Evolutionary conservation across 2,888 invertebrate genomes (phyloP), one percentile per base, ranked within the genome.

Genomic region (Eristalis intricaria): DNA sequence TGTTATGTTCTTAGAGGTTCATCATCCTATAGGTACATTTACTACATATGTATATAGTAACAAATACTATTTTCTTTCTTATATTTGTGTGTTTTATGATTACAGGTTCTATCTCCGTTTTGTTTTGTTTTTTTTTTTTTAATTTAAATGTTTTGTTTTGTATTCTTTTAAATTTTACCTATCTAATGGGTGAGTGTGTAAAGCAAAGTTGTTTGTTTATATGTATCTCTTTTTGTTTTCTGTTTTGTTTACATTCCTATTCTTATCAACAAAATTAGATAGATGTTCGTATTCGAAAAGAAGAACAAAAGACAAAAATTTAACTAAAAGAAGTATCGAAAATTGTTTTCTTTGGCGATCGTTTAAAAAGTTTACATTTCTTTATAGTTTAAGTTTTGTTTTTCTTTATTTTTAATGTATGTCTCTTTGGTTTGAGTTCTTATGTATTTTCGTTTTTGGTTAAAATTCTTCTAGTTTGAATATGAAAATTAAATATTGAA

Each of bases 101-200:
- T 68, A 75, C 63, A 69, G 40, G 40, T 50, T 38, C 50, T 66
- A 22, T 75, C 43, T 75, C 61, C 56, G 63, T 63, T 35, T 23
- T 38, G 19, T 56, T 68, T 58, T 58, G 32, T 32, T 11, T 61
- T 60, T 50, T 69, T 65, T 22, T 8, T 26, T 35, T 5, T 68
- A 58, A 64, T 50, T 76, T 63, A 43, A 66, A 56, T 70, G 64
- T 86, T 82, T n/a, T n/a, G n/a, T n/a, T 65, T 50, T 19, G 19
- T 50, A 13, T 38, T 38, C 38, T 38, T 19, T 50, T 50, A 50
- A 63, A 83, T 82, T 86, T 79, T 83, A 66, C 86, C 86, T 86
- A 86, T 86, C 86, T 86, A 86, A 79, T 86, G 83, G 64, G 74
- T 83, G 78, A 83, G 69, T 77, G 82, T 82, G 68, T 82, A 85